These are phyloP conservation scores for Grantiella picta DNA, from an alignment of 2,113 vertebrate genomes.

Conservation along the genomic window DNA sequence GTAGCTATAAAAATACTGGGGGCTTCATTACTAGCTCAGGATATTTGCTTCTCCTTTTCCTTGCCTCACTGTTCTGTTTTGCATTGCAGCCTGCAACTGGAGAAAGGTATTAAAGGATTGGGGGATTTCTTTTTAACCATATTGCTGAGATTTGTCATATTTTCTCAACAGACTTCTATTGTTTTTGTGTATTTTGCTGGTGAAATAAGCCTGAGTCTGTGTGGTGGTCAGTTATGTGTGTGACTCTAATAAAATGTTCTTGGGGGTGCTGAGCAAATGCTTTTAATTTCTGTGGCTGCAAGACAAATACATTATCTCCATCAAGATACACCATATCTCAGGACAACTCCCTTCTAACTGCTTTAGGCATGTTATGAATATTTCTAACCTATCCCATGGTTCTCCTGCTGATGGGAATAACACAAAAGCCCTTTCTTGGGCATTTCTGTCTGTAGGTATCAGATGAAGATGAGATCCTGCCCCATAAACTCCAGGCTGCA, in stretches of 20 bases:
- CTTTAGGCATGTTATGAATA: neutral
- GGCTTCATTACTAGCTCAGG: neutral
- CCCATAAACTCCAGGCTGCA: slow-evolving; percentile 92
- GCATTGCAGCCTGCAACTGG: slow-evolving; percentile 43
- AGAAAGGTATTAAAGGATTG: slow-evolving; percentile 31
- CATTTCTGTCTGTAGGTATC: slow-evolving; percentile 75
- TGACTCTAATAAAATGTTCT: neutral
- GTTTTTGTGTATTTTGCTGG: neutral
- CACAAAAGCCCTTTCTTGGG: neutral
- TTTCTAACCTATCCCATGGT: neutral
- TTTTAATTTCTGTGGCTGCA: neutral
- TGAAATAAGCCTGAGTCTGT: neutral
- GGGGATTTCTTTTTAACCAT: neutral
- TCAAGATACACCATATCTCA: neutral
- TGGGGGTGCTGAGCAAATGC: neutral
- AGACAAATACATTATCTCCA: neutral
- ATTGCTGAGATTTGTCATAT: neutral
- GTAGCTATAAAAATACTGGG: neutral
- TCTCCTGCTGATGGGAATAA: neutral
- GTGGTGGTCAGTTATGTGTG: neutral
- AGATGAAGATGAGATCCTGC: slow-evolving; percentile 94
- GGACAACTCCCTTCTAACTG: neutral
- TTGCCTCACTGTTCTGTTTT: slow-evolving; percentile 32
- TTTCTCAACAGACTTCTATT: neutral
- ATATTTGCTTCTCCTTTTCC: neutral